phyloP scores from a whole-genome alignment of 53 echinoderm and acorn worm species.

The Echinarachnius parma region DNA sequence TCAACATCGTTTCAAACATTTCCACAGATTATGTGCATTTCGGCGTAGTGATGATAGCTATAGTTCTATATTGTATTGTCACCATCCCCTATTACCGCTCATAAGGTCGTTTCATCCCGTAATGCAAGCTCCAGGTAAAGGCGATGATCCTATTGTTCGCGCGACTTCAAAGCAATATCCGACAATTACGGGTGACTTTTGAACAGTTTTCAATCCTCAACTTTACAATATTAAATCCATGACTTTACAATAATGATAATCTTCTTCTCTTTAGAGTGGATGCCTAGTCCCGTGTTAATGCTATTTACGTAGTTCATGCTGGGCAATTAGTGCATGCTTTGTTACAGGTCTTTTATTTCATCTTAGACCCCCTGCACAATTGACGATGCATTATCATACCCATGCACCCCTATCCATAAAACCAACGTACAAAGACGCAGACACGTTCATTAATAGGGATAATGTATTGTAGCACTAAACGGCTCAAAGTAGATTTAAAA shows the following conservation, averaged over 20 bases:
- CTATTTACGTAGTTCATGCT: slow-evolving; percentile 2
- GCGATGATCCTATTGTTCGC: slow-evolving; percentile 11
- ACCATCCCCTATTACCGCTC: too few species aligned
- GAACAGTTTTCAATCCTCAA: slow-evolving; percentile 8
- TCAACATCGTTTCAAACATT: too few species aligned
- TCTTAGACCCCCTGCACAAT: slow-evolving; percentile 17
- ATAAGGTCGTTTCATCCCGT: too few species aligned
- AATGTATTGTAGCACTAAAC: slow-evolving; percentile 14
- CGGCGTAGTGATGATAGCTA: too few species aligned
- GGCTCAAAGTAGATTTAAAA: slow-evolving; percentile 15
- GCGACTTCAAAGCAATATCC: slow-evolving; percentile 27
- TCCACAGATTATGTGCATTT: too few species aligned
- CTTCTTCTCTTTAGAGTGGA: slow-evolving; percentile 9
- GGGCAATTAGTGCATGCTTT: slow-evolving; percentile 45
- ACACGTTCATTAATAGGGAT: slow-evolving; percentile 25
- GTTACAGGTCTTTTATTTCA: slow-evolving; percentile 11
- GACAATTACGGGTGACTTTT: slow-evolving; percentile 41
- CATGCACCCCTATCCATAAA: too few species aligned
- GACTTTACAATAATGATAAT: slow-evolving; percentile 38
- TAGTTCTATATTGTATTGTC: too few species aligned
- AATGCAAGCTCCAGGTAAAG: too few species aligned
- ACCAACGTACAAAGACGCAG: too few species aligned
- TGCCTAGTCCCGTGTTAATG: slow-evolving; percentile 27
- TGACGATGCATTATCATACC: neutral
- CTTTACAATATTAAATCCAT: neutral